These are phyloP conservation scores for Catharus ustulatus DNA, from an alignment of 2,797 vertebrate species.

Conservation along the genomic window DNA sequence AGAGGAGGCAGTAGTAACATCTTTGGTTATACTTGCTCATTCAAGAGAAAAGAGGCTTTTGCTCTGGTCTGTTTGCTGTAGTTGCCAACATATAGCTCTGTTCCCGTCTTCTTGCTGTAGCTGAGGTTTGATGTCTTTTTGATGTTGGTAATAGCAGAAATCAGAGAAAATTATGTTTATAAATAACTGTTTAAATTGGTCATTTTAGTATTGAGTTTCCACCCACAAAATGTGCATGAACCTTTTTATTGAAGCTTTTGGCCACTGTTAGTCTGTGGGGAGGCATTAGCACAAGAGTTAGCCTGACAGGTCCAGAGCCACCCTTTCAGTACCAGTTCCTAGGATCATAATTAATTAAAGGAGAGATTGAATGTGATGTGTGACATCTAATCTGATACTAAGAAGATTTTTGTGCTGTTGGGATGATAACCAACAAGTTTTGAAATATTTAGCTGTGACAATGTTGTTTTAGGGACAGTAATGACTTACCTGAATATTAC, in stretches of 20 bases:
- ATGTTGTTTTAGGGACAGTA: not conserved
- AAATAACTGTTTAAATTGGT: not conserved
- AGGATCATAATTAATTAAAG: not conserved
- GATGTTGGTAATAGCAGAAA: not conserved
- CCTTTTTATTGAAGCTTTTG: not conserved
- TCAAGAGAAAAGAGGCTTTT: not conserved
- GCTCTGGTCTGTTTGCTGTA: not conserved
- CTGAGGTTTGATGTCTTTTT: conserved; percentile 10
- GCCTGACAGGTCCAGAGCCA: not conserved
- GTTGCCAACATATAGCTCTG: not conserved
- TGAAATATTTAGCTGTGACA: not conserved
- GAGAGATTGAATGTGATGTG: not conserved
- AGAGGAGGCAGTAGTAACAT: not conserved
- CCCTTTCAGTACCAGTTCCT: not conserved
- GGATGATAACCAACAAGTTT: not conserved
- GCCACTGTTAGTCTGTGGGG: not conserved
- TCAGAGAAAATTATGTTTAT: not conserved
- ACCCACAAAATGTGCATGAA: not conserved
- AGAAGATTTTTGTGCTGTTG: not conserved
- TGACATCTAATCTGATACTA: not conserved
- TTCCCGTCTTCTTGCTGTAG: not conserved
- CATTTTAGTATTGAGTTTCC: not conserved
- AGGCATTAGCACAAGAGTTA: not conserved
- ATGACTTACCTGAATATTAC: not conserved
- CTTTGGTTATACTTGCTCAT: not conserved